Percentiles rank a stretch among this genome's conserved stretches.
Evolutionary conservation across 2,113 vertebrate species (phyloP).

Genomic region (Engystomops pustulosus): DNA sequence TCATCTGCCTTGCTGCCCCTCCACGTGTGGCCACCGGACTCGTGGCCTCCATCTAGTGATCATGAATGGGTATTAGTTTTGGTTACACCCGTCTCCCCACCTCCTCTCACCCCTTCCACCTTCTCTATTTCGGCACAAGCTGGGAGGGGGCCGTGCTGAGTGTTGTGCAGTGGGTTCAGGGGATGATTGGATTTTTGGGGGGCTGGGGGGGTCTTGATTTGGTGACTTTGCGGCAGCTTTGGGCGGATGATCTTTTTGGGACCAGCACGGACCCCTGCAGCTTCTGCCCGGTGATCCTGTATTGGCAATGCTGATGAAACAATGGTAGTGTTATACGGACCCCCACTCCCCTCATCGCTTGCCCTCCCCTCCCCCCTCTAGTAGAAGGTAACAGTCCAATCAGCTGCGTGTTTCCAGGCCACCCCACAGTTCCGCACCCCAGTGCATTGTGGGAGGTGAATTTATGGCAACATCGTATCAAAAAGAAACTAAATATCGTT

Average conservation of each 20-base stretch:
- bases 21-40: conserved; percentile 33
- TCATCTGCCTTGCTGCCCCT: conserved; percentile 44
- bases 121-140: conserved; percentile 31
- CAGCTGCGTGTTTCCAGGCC: conserved; percentile 78
- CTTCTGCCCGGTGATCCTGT: conserved; percentile 74
- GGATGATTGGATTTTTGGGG: neutral
- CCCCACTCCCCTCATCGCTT: conserved; percentile 85
- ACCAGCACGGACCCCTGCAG: conserved; percentile 73
- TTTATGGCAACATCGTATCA: neutral
- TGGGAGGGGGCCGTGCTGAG: conserved; percentile 29
- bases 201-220: neutral
- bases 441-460: conserved; percentile 82
- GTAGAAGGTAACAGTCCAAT: conserved; percentile 85
- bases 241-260: neutral
- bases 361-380: conserved; percentile 76
- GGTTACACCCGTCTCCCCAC: neutral
- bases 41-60: conserved; percentile 36
- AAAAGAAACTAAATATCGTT: neutral
- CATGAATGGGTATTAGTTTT: conserved; percentile 46
- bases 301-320: conserved; percentile 74
- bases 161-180: neutral
- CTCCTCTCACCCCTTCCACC: neutral
- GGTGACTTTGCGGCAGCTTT: neutral
- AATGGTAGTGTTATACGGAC: conserved; percentile 66
- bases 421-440: conserved; percentile 66